Conservation (phyloP, 2,888 invertebrate genomes). For the Cyaniris semiargus region DNA sequence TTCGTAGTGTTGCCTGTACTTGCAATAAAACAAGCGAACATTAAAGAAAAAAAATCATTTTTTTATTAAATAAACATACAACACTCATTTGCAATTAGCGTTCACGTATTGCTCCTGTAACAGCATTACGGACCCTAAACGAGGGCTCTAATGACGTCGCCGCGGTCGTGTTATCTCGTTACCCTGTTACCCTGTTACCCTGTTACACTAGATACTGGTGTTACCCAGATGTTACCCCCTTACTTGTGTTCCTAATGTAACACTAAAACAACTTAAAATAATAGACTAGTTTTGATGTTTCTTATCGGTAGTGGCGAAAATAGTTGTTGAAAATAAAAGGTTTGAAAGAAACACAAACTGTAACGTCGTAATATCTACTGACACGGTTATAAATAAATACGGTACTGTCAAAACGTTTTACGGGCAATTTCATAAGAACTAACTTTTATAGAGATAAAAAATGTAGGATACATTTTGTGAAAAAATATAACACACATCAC, state of each 20-base stretch:
- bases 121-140: neutral
- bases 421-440: neutral
- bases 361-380: neutral
- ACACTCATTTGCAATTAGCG: neutral
- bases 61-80: too few species aligned
- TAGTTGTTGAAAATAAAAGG: too few species aligned
- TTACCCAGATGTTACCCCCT: neutral
- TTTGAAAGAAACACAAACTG: neutral
- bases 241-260: too few species aligned
- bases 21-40: too few species aligned
- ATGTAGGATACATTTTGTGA: neutral
- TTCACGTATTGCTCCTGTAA: neutral
- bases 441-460: neutral
- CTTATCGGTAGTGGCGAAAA: too few species aligned
- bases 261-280: too few species aligned
- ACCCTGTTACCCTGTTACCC: constrained; percentile 9
- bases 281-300: neutral
- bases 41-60: too few species aligned
- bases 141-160: constrained; percentile 21
- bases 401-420: neutral
- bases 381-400: neutral
- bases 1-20: too few species aligned
- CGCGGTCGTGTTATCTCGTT: constrained; percentile 26
- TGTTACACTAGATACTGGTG: neutral
- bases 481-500: neutral